Percentiles rank a stretch among this genome's conserved stretches.
These are phyloP conservation scores for Strix uralensis DNA, from an alignment of 2,113 vertebrate genomes.

Conservation along the genomic window DNA sequence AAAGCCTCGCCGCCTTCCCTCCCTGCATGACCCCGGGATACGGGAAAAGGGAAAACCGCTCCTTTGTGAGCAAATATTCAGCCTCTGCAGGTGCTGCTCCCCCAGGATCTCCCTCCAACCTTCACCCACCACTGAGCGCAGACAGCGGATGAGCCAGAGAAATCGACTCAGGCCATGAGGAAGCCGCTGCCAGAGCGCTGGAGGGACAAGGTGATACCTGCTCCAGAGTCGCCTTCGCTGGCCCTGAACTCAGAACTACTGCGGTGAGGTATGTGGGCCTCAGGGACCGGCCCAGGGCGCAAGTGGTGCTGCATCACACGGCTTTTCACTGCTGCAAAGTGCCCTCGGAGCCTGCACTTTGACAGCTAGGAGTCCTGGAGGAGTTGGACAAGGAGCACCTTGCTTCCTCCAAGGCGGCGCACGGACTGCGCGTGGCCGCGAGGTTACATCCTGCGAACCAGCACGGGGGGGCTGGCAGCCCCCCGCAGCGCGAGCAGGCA, in stretches of 20 bases:
- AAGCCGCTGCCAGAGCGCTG: not conserved
- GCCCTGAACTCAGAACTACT: not conserved
- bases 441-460: not conserved
- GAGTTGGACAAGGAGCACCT: not conserved
- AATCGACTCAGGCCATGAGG: not conserved
- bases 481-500: rapidly evolving
- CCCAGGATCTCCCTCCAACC: not conserved
- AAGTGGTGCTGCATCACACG: not conserved
- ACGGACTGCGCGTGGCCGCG: rapidly evolving
- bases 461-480: rapidly evolving
- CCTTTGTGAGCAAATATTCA: not conserved
- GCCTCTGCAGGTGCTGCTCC: not conserved
- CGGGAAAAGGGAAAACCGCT: not conserved
- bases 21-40: not conserved
- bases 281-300: not conserved
- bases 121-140: not conserved
- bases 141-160: not conserved
- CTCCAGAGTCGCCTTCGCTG: not conserved
- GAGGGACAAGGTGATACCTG: not conserved
- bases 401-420: too few species aligned
- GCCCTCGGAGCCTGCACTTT: rapidly evolving
- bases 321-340: rapidly evolving
- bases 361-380: not conserved
- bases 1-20: not conserved
- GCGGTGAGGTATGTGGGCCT: not conserved